Evolutionary conservation across 2,888 invertebrate genomes (phyloP).

Genomic region (Oxycera nigricornis): DNA sequence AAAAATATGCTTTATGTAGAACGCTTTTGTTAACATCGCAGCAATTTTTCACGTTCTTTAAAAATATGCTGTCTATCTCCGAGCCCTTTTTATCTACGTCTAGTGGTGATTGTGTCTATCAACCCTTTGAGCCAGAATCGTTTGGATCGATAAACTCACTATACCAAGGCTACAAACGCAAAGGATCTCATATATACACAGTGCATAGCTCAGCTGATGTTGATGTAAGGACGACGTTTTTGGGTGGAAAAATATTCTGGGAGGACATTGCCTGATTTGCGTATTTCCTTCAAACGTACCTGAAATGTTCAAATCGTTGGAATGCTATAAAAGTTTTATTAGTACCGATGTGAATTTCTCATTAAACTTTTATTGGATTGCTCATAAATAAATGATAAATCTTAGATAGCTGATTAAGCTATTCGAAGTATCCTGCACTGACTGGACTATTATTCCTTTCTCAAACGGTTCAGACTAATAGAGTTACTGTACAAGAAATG

Average conservation of each 20-base stretch:
- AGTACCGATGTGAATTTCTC: conserved; percentile 56
- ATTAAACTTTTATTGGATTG: conserved; percentile 41
- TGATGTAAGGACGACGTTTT: background rate
- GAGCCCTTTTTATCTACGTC: background rate
- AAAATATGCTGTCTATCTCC: background rate
- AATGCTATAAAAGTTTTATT: conserved; percentile 23
- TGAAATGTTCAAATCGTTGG: background rate
- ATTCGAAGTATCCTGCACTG: background rate
- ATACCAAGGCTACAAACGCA: background rate
- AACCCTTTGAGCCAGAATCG: background rate
- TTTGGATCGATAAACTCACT: conserved; percentile 14
- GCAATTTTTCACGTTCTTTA: background rate
- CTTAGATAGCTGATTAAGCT: conserved; percentile 1
- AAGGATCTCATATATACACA: background rate
- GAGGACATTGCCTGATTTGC: background rate
- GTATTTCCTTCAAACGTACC: background rate
- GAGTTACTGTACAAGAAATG: no score
- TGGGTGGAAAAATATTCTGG: background rate
- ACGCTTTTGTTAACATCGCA: conserved; percentile 5
- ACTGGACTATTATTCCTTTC: no score
- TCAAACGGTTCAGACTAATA: no score
- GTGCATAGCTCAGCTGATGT: background rate
- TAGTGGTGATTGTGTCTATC: background rate
- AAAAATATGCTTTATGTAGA: conserved; percentile 4
- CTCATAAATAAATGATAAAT: conserved; percentile 40